Evolutionary conservation across 2,888 invertebrate species (phyloP), one percentile per base, ranked within the genome.

Genomic region (Xestobium rufovillosum): DNA sequence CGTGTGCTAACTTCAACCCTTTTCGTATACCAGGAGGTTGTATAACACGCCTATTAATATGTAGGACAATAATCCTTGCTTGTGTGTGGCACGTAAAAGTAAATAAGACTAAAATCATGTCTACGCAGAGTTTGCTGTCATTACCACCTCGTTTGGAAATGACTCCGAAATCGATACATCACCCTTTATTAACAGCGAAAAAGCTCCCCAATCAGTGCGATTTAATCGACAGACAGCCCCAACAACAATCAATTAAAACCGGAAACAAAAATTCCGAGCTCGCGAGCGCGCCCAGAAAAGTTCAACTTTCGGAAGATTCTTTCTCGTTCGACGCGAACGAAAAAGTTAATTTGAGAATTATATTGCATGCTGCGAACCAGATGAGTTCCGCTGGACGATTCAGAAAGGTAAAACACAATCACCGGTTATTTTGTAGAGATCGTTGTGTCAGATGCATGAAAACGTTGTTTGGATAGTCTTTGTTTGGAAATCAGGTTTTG

Each of bases 271-370:
- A 28, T 15, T 2, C 11, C 36, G 9, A 31, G 23, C 13, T 30
- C 31, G 6, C 13, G 29, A 14, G 19, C 28, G 6, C 33, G 17
- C 38, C 48, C 14, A 43, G 45, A 13, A 47, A 55, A 15, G 39
- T 58, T 16, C 58, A 61, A 48, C 45, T 61, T 41, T 51, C 59
- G 13, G 61, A 62, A 51, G 53, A 53, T 39, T 52, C 56, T 31
- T 61, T 61, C 45, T 54, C 54, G 34, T 34, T 60, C 26, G 45
- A 42, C 27, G 46, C 51, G 19, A 51, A 56, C 38, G 50, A 51
- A 38, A 61, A 62, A 34, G 51, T 65, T 55, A 63, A 63, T 55
- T 51, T 64, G 36, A 52, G 53, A 53, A 62, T 65, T 59, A 53
- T 57, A 54, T 57, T 63, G 36, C 57, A 57, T 42, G 57, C 60